phyloP scores from a whole-genome alignment of 2,113 vertebrate species.

The Propithecus coquereli region DNA sequence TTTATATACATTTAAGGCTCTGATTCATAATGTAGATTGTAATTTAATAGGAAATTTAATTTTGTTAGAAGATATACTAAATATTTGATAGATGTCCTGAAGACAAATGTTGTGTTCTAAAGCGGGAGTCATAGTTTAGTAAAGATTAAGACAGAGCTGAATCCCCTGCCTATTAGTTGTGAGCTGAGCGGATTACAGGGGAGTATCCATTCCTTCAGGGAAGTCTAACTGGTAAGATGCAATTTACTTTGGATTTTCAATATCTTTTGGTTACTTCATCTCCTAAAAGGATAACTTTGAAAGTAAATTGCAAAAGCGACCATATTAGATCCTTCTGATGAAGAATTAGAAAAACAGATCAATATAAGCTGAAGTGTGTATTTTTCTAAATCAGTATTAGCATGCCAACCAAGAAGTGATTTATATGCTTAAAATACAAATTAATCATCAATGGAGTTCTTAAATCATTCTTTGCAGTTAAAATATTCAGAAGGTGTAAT shows the following conservation, averaged over 20 bases:
- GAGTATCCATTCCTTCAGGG: constrained; percentile 81
- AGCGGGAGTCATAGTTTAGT: constrained; percentile 77
- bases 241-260: constrained; percentile 83
- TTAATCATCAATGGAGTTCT: constrained; percentile 60
- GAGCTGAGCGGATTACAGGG: constrained; percentile 86
- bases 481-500: constrained; percentile 49
- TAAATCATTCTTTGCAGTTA: constrained; percentile 46
- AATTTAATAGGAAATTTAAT: constrained; percentile 69
- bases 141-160: constrained; percentile 85
- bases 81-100: constrained; percentile 69
- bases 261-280: constrained; percentile 80
- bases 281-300: constrained; percentile 78
- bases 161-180: constrained; percentile 82
- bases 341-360: constrained; percentile 82
- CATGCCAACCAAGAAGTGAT: constrained; percentile 72
- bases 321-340: constrained; percentile 75
- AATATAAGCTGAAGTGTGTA: constrained; percentile 77
- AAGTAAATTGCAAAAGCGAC: constrained; percentile 80
- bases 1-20: constrained; percentile 46
- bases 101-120: constrained; percentile 70
- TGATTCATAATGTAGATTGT: constrained; percentile 59
- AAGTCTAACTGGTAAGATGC: constrained; percentile 77
- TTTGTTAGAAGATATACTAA: constrained; percentile 60
- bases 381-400: constrained; percentile 79
- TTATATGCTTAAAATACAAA: constrained; percentile 75